Conservation (phyloP, 2,888 invertebrate species). For the Dolichomitus sp. region DNA sequence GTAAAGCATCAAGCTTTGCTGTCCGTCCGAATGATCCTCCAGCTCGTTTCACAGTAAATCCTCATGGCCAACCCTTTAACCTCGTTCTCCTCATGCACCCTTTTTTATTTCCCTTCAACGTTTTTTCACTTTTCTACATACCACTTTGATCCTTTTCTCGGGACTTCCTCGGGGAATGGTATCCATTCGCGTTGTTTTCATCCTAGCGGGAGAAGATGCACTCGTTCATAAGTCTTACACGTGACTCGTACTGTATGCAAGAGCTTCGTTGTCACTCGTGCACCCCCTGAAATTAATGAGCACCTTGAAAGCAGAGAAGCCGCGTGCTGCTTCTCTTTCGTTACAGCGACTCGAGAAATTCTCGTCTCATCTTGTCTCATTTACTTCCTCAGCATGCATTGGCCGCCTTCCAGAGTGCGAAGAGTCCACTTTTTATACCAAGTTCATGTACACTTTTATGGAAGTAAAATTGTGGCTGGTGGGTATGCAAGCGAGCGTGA, state of each 20-base stretch:
- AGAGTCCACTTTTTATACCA: slow-evolving; percentile 43
- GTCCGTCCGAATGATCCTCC: slow-evolving; percentile 55
- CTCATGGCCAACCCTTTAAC: slow-evolving; percentile 57
- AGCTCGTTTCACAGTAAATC: slow-evolving; percentile 50
- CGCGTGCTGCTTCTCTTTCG: slow-evolving; percentile 66
- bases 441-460: neutral
- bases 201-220: neutral
- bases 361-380: slow-evolving; percentile 38
- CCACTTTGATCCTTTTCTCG: slow-evolving; percentile 10
- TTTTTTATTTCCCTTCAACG: neutral
- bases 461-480: slow-evolving; percentile 31
- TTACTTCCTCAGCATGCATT: slow-evolving; percentile 49
- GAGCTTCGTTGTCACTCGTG: slow-evolving; percentile 46
- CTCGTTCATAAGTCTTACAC: slow-evolving; percentile 38
- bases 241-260: slow-evolving; percentile 20
- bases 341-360: slow-evolving; percentile 66
- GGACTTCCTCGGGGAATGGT: neutral
- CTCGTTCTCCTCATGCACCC: slow-evolving; percentile 9
- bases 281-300: slow-evolving; percentile 78
- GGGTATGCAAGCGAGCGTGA: slow-evolving; percentile 1
- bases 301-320: slow-evolving; percentile 72
- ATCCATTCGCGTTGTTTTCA: slow-evolving; percentile 20
- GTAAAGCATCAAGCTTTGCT: slow-evolving; percentile 19
- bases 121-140: neutral
- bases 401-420: slow-evolving; percentile 32